Percentiles rank a stretch among this genome's conserved stretches.
phyloP scores from a whole-genome alignment of 2,113 vertebrate species.

The Leucoraja erinaceus region DNA sequence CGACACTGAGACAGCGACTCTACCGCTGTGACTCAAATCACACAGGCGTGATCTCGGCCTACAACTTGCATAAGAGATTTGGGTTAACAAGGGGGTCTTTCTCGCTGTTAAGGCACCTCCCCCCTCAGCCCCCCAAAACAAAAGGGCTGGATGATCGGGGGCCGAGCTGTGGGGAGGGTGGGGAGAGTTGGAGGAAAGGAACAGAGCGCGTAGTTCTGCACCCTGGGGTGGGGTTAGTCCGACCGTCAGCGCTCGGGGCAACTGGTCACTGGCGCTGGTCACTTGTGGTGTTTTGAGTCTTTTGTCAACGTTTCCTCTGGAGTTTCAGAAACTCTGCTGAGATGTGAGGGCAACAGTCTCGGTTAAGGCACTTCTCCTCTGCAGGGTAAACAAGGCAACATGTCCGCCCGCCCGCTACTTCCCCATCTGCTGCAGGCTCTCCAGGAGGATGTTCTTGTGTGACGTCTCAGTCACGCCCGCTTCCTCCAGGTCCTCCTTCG shows the following conservation, averaged over 20 bases:
- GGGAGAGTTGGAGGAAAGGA: neutral
- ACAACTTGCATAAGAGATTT: too few species aligned
- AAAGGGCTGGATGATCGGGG: too few species aligned
- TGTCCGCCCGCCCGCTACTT: slow-evolving; percentile 50
- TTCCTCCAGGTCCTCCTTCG: slow-evolving; percentile 90
- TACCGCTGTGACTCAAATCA: too few species aligned
- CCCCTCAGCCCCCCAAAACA: too few species aligned
- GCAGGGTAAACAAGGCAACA: neutral
- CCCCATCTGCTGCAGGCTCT: slow-evolving; percentile 70
- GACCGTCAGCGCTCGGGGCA: neutral
- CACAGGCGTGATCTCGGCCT: too few species aligned
- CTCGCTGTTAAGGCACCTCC: too few species aligned
- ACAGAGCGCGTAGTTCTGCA: neutral
- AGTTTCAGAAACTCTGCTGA: neutral
- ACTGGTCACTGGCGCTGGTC: too few species aligned
- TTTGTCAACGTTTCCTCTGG: neutral
- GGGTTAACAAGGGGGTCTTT: too few species aligned
- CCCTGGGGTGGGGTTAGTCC: neutral
- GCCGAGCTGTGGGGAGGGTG: neutral
- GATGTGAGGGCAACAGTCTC: neutral
- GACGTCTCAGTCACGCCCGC: slow-evolving; percentile 76
- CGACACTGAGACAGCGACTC: too few species aligned
- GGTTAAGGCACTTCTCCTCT: slow-evolving; percentile 1
- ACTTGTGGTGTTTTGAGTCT: too few species aligned
- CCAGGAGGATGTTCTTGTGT: slow-evolving; percentile 80